phyloP scores from a whole-genome alignment of 37 sponge, comb jelly and placozoan species.

The Ephydatia muelleri region DNA sequence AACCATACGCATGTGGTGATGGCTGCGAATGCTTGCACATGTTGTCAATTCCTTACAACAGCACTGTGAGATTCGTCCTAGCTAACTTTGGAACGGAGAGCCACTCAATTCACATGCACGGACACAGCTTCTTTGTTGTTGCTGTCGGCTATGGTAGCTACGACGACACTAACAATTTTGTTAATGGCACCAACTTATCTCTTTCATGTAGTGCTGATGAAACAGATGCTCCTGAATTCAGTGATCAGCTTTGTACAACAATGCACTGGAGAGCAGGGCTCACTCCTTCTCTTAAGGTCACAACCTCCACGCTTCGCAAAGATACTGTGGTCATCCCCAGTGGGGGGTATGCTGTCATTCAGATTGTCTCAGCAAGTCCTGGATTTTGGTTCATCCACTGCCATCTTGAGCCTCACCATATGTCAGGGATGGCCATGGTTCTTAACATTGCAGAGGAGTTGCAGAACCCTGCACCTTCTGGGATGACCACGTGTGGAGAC shows the following conservation, averaged over 20 bases:
- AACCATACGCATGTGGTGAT: not conserved
- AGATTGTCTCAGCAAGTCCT: slow-evolving; percentile 81
- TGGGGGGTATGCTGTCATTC: slow-evolving; percentile 84
- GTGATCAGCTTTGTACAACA: slow-evolving; percentile 5
- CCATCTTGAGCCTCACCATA: slow-evolving; percentile 82
- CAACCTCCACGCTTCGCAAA: slow-evolving; percentile 44
- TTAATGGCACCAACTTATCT: slow-evolving; percentile 3
- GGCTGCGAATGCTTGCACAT: slow-evolving; percentile 35
- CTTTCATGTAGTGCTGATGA: slow-evolving; percentile 21
- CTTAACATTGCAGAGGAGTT: slow-evolving; percentile 43
- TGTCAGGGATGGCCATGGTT: slow-evolving; percentile 80
- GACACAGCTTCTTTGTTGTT: slow-evolving; percentile 69
- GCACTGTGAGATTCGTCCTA: slow-evolving; percentile 41
- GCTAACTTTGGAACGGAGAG: slow-evolving; percentile 13
- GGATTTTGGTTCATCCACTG: slow-evolving; percentile 95
- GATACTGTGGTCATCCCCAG: slow-evolving; percentile 88
- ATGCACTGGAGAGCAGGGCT: slow-evolving; percentile 7
- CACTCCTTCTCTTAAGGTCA: not conserved
- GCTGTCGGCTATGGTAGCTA: slow-evolving; percentile 74
- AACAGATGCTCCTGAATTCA: not conserved
- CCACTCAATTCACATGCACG: slow-evolving; percentile 79
- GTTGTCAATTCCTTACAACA: not conserved
- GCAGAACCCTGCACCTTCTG: not conserved
- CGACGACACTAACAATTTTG: slow-evolving; percentile 1
- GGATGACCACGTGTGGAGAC: slow-evolving; percentile 11